Base-by-base conservation (phyloP, 2,888 invertebrate genomes). In the Neoascia interrupta region DNA sequence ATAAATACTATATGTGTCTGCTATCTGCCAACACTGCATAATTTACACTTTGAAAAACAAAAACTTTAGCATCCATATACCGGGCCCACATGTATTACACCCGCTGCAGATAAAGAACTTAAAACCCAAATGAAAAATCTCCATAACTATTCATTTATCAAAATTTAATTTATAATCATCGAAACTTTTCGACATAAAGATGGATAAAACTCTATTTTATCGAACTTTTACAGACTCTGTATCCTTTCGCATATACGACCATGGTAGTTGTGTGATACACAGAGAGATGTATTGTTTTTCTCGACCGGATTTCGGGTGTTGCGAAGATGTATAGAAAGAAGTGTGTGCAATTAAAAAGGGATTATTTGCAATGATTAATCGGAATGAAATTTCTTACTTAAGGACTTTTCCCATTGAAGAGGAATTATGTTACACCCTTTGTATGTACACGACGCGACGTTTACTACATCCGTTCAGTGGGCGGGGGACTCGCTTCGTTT, bases 291-390 rank as follows among this genome's bases (percentile, higher is more conserved):
- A 41, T 70, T 76, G 53, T 70, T 76, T 58, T 70, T 51, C 63
- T 37, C 37, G 43, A 43, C 43, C 43, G 11, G 39, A 21, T 28
- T 10, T 47, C 18, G n/a, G 19, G 19, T 15, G 13, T 1, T 39
- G 37, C 16, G 23, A 66, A 53, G 49, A 49, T 58, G 39, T 37
- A 56, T 23, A 41, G 37, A 68, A 31, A 21, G 69, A 75, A n/a
- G 58, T 58, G 51, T 70, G 70, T 76, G 63, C 75, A 76, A 76
- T 76, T 76, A 76, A 76, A 76, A 58, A 70, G 47, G 70, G 75
- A 70, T 76, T 70, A 70, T 45, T 70, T 70, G 70, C 45, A 64
- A 76, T 76, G 75, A 76, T 76, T 70, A 76, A 76, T 76, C 70
- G 75, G 64, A 70, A 76, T 53, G 75, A 58, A 76, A 76, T 70